Conservation (phyloP, 2,113 vertebrate genomes). For the Pachycephala philippinensis region DNA sequence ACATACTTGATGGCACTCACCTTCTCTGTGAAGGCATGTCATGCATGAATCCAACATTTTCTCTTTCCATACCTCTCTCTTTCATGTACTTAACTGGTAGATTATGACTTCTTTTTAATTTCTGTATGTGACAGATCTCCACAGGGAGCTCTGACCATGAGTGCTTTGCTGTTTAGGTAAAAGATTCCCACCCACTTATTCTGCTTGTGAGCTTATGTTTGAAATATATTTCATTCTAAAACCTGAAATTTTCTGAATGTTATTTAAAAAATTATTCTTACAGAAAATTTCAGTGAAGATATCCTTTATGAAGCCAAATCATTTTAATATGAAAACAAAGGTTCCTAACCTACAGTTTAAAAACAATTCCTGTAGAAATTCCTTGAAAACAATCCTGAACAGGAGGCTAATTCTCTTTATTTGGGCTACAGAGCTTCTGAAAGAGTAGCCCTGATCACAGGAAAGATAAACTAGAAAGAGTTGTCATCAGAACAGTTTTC, state of each 20-base stretch:
- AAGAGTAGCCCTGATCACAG: background rate
- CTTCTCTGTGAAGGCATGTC: background rate
- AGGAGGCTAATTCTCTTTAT: background rate
- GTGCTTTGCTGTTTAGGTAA: background rate
- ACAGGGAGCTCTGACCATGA: background rate
- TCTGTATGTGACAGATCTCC: background rate
- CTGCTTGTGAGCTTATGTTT: background rate
- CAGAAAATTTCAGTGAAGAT: background rate
- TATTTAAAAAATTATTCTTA: background rate
- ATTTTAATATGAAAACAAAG: background rate
- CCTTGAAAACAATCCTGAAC: background rate
- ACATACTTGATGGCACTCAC: background rate
- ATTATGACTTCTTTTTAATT: background rate
- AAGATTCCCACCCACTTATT: background rate
- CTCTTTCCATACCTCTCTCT: background rate
- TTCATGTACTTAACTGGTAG: background rate
- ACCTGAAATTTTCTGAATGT: background rate
- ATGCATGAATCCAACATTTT: background rate
- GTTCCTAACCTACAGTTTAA: background rate
- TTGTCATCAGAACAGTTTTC: background rate
- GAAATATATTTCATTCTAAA: background rate
- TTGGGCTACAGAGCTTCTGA: background rate
- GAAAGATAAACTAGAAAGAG: background rate
- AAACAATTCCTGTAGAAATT: background rate
- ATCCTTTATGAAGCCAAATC: background rate